Conservation (phyloP, 2,113 vertebrate genomes). For the Rissa tridactyla region DNA sequence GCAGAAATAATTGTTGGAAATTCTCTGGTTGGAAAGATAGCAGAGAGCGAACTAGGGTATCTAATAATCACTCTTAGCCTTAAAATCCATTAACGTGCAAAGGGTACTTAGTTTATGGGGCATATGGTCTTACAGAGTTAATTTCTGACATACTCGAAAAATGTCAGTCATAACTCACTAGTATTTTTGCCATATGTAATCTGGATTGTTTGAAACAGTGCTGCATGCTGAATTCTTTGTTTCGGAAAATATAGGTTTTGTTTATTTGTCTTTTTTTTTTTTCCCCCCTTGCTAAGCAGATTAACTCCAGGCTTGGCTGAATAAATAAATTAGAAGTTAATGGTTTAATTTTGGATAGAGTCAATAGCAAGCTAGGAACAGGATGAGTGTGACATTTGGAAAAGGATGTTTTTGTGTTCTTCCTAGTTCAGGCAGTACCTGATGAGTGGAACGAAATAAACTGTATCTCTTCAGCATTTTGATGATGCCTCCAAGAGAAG, state of each 20-base stretch:
- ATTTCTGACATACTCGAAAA: neutral
- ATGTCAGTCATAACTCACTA: neutral
- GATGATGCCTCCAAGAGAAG: neutral
- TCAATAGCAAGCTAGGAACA: neutral
- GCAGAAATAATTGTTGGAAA: neutral
- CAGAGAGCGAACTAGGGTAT: neutral
- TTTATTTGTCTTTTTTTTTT: neutral
- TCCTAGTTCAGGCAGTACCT: neutral
- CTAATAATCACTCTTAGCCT: neutral
- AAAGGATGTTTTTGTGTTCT: neutral
- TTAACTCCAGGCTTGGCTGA: neutral
- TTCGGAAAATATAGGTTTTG: neutral
- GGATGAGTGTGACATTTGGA: neutral
- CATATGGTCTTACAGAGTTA: neutral
- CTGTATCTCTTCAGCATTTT: neutral
- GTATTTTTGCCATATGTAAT: neutral
- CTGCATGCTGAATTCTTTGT: neutral
- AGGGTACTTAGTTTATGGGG: neutral
- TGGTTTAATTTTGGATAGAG: neutral
- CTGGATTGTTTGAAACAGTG: neutral
- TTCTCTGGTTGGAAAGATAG: neutral
- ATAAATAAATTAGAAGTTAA: slow-evolving; percentile 10
- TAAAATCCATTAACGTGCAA: neutral
- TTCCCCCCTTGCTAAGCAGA: neutral
- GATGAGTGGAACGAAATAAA: neutral